Evolutionary conservation across 2,113 vertebrate species (phyloP), one percentile per base, ranked within the genome.

Genomic region (Vidua macroura): DNA sequence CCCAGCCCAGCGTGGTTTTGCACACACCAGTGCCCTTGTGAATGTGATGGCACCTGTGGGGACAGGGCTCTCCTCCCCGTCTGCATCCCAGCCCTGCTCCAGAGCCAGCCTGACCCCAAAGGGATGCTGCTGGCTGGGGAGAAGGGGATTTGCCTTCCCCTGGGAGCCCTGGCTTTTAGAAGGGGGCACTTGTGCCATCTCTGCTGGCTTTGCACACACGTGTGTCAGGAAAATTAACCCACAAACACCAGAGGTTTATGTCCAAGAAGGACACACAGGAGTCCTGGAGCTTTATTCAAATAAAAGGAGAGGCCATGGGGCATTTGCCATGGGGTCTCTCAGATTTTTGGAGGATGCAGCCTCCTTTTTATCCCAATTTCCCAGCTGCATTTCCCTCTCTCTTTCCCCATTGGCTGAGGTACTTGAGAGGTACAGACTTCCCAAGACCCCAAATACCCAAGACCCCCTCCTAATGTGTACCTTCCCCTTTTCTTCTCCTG

Each of bases 261-360:
- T 43, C 24, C 19, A 13, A 35, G 22, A 23, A 35, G 59, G 49
- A 35, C 49, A 7, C 39, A 35, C 37, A 53, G 31, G 15, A 64
- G 15, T 23, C 5, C 31, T 79, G 39, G 2, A 6, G 30, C 5
- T 79, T 66, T 5, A 18, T 44, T 19, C 0, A 0, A 44, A 35
- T 53, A 23, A 53, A 79, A 15, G 31, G 19, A 53, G 49, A 79
- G 49, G 24, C 24, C 24, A 5, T 43, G 37, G 37, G 48, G 37
- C 1, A 28, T 78, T 41, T 13, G 23, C 48, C 17, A 3, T 53
- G 24, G 60, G 4, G 2, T 53, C 7, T 64, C 31, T 44, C 39
- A 1, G 0, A 15, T 18, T 11, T 44, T 53, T 44, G 15, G 24
- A 53, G 31, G 31, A 22, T 0, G 0, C 19, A 53, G 14, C 30